Evolutionary conservation across 92 coral and sea anemone species (phyloP).

Genomic region (Epizoanthus illoricatus): DNA sequence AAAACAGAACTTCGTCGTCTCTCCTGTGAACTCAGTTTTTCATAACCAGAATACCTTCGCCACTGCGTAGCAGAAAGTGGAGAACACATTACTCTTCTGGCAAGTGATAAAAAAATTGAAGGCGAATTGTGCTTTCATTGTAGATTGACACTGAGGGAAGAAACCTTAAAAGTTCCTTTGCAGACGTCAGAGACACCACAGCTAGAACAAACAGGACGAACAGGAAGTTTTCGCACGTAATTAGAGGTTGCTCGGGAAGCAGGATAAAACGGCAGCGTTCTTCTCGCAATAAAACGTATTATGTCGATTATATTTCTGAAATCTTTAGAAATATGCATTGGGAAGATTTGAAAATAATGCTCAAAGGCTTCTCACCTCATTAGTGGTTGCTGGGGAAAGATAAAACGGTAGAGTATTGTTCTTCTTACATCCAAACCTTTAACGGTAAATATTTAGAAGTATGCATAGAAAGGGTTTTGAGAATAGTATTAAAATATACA

Average conservation of each 20-base stretch:
- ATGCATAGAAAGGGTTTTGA: too few relatives aligned
- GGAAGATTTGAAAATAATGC: too few relatives aligned
- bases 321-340: too few relatives aligned
- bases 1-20: conserved; percentile 1
- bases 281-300: too few relatives aligned
- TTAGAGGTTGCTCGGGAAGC: not conserved
- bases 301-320: too few relatives aligned
- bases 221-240: not conserved
- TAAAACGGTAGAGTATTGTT: too few relatives aligned
- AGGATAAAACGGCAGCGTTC: too few relatives aligned
- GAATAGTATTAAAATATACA: too few relatives aligned
- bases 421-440: too few relatives aligned
- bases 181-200: not conserved
- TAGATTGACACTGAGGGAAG: not conserved
- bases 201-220: not conserved
- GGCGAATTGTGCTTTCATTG: not conserved
- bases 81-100: conserved; percentile 60
- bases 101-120: not conserved
- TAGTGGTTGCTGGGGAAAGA: too few relatives aligned
- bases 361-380: too few relatives aligned
- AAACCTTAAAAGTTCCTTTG: conserved; percentile 6
- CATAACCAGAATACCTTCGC: conserved; percentile 50
- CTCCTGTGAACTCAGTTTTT: not conserved
- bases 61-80: conserved; percentile 74
- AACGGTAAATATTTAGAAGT: too few relatives aligned